These are phyloP conservation scores for Microctenopoma steveboyesi DNA, from an alignment of 2,797 vertebrate genomes.

Conservation along the genomic window DNA sequence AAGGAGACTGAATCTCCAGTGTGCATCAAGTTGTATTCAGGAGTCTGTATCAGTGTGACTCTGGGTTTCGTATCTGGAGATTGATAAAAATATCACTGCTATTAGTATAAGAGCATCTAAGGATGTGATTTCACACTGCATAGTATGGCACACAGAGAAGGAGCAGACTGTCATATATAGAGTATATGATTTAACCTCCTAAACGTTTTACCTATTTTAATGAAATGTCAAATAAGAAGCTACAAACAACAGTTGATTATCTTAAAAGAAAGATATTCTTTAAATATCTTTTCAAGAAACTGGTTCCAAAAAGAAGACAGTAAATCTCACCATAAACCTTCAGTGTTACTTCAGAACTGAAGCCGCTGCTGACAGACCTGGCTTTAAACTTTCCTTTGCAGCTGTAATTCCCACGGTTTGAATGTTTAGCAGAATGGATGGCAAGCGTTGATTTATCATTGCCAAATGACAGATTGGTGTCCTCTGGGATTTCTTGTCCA, in stretches of 20 bases:
- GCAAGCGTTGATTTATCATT: constrained; percentile 1
- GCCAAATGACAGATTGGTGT: neutral
- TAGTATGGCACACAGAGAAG: neutral
- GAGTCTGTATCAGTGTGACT: constrained; percentile 43
- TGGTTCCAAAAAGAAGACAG: neutral
- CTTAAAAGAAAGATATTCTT: no score
- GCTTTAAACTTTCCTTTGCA: constrained; percentile 57
- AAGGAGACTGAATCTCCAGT: constrained; percentile 59
- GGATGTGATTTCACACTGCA: neutral
- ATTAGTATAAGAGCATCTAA: neutral
- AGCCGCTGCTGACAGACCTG: constrained; percentile 36
- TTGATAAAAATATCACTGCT: neutral
- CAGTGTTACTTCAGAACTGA: constrained; percentile 19
- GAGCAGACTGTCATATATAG: neutral
- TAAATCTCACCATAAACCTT: constrained; percentile 66
- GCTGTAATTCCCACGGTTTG: constrained; percentile 24
- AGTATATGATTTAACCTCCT: neutral
- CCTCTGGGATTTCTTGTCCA: accelerated
- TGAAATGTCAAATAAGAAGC: no score
- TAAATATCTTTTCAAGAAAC: no score
- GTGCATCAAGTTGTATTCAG: constrained; percentile 37
- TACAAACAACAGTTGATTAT: no score
- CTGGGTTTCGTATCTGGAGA: constrained; percentile 49
- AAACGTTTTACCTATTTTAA: no score
- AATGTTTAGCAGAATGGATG: constrained; percentile 28